These are phyloP conservation scores for Philotrypesis tridentata DNA, from an alignment of 1,140 invertebrate genomes.

Conservation along the genomic window DNA sequence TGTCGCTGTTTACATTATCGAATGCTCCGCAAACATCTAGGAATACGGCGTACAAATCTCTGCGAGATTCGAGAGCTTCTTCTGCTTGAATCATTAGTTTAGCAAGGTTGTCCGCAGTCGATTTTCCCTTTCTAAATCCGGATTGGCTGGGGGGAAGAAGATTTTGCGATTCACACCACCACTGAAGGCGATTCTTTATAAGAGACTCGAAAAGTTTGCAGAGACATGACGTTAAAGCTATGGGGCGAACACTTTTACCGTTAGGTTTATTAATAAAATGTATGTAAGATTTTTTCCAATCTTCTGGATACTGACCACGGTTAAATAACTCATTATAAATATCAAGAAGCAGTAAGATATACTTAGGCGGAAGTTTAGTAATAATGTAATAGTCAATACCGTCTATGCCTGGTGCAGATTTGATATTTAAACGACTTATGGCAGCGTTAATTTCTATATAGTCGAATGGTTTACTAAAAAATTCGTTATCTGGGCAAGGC, in stretches of 20 bases:
- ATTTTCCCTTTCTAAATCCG: conserved; percentile 43
- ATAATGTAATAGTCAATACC: conserved; percentile 2
- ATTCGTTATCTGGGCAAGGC: neutral
- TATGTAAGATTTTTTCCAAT: conserved; percentile 28
- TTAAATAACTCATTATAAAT: conserved; percentile 12
- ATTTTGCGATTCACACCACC: conserved; percentile 34
- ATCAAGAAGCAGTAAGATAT: neutral
- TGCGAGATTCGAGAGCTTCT: neutral
- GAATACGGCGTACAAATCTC: no score
- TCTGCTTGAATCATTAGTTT: conserved; percentile 26
- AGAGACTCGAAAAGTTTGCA: conserved; percentile 46
- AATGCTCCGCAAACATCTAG: no score
- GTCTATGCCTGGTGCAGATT: neutral
- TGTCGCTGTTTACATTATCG: conserved; percentile 45
- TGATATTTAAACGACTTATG: neutral
- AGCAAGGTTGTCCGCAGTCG: conserved; percentile 27
- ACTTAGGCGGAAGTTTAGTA: neutral
- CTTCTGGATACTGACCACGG: neutral
- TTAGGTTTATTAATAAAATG: conserved; percentile 42
- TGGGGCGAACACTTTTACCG: conserved; percentile 24
- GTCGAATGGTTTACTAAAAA: neutral
- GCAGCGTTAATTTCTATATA: neutral
- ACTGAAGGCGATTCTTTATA: conserved; percentile 39
- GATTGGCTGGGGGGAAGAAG: conserved; percentile 24
- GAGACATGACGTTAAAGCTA: conserved; percentile 39